These are phyloP conservation scores for Pipistrellus kuhlii DNA, from an alignment of 2,797 vertebrate genomes.

Conservation along the genomic window DNA sequence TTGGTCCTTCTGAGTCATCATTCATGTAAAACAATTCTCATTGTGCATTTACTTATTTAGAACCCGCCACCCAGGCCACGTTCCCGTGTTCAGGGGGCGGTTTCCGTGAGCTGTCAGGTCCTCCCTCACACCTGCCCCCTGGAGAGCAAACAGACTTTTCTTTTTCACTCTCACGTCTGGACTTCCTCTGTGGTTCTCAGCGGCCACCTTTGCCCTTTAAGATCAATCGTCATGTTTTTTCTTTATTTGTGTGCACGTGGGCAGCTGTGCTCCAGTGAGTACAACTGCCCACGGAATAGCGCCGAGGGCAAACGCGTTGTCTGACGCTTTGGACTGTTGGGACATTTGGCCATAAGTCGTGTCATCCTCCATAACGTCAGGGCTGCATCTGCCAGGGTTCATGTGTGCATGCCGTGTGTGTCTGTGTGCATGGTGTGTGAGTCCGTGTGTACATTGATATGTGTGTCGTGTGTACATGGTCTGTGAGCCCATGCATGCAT, in stretches of 20 bases:
- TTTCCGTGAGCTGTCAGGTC: background rate
- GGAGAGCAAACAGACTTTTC: background rate
- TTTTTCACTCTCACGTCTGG: background rate
- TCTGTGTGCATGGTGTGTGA: background rate
- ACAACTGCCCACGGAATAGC: background rate
- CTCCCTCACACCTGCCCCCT: background rate
- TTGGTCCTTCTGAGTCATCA: background rate
- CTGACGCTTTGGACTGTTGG: background rate
- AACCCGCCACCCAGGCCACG: background rate
- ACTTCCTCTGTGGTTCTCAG: slow-evolving; percentile 15
- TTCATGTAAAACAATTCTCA: background rate
- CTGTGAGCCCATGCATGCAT: background rate
- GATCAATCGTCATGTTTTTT: background rate
- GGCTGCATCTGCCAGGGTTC: background rate
- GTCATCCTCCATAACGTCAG: background rate
- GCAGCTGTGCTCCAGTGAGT: background rate
- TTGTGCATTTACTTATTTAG: background rate
- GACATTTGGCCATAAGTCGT: background rate
- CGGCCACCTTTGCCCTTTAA: background rate
- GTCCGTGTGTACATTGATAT: background rate
- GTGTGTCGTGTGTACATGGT: background rate
- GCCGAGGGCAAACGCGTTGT: background rate
- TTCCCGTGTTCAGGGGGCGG: background rate
- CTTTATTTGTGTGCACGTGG: background rate
- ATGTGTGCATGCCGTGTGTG: background rate